These are phyloP conservation scores for Mohoua ochrocephala DNA, from an alignment of 2,113 vertebrate genomes.

Conservation along the genomic window DNA sequence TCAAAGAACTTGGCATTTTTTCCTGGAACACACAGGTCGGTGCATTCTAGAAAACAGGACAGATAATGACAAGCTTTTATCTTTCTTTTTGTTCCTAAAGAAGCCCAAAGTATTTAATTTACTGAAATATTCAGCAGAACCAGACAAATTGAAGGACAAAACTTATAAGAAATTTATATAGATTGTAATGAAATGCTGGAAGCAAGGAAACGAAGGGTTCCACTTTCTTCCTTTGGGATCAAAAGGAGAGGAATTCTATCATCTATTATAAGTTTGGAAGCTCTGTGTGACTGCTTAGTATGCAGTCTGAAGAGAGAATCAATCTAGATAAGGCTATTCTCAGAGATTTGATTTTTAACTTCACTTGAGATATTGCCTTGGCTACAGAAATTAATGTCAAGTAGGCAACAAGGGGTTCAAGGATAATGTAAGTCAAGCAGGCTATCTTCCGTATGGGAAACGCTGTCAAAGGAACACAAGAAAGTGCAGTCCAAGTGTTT, in stretches of 20 bases:
- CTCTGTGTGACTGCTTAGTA: neutral
- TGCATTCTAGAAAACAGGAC: neutral
- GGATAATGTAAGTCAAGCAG: slow-evolving; percentile 21
- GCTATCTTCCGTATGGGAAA: neutral
- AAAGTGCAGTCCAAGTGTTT: neutral
- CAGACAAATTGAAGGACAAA: neutral
- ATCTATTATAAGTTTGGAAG: neutral
- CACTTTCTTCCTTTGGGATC: neutral
- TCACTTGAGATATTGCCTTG: neutral
- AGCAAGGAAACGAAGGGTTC: neutral
- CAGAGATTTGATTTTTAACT: slow-evolving; percentile 26
- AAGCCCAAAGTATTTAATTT: neutral
- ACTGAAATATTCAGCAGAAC: neutral
- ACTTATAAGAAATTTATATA: neutral
- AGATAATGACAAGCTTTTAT: neutral
- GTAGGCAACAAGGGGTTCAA: slow-evolving; percentile 25
- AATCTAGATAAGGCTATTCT: neutral
- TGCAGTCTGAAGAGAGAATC: neutral
- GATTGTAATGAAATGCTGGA: neutral
- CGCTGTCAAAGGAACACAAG: neutral
- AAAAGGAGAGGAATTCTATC: neutral
- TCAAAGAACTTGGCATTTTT: neutral
- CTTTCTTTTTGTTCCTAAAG: neutral
- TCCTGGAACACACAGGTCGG: neutral
- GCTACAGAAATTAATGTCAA: slow-evolving; percentile 46